A percentile compares a stretch with the other conserved stretches of the same genome.
Evolutionary conservation across 1,140 invertebrate species (phyloP).

Genomic region (Eumaeus atala): DNA sequence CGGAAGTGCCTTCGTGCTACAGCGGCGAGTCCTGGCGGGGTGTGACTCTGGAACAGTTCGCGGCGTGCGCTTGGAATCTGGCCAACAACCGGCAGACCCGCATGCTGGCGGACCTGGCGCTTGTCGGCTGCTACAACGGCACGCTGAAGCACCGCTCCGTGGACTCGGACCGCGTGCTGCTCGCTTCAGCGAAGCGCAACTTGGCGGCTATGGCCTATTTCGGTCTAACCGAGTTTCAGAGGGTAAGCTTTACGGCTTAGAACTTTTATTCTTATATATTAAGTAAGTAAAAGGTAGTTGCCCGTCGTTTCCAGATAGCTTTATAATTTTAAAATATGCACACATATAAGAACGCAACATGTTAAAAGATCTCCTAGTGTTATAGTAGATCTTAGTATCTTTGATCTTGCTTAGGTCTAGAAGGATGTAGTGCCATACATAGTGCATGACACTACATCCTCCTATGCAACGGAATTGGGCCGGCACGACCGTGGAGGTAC

Average conservation of each 20-base stretch:
- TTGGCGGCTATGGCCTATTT: conserved; percentile 96
- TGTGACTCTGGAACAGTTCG: conserved; percentile 87
- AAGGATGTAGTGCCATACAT: too few relatives aligned
- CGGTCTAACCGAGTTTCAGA: conserved; percentile 96
- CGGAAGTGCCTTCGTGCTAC: conserved; percentile 88
- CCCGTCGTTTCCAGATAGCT: too few relatives aligned
- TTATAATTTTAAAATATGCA: too few relatives aligned
- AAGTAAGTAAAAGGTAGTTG: too few relatives aligned
- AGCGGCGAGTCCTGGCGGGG: conserved; percentile 78
- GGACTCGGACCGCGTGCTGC: conserved; percentile 91
- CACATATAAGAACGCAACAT: too few relatives aligned
- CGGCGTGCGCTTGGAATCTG: conserved; percentile 92
- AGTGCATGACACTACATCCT: too few relatives aligned
- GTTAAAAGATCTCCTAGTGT: too few relatives aligned
- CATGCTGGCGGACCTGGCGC: conserved; percentile 95
- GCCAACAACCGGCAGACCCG: conserved; percentile 97
- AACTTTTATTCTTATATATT: too few relatives aligned
- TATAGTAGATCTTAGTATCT: too few relatives aligned
- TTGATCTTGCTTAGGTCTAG: too few relatives aligned
- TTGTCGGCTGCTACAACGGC: conserved; percentile 96
- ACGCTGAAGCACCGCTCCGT: conserved; percentile 85
- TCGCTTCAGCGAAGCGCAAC: conserved; percentile 96
- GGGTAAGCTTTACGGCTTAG: conserved; percentile 77
- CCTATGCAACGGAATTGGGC: too few relatives aligned
- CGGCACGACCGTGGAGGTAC: too few relatives aligned